Base-by-base conservation (phyloP, 1,140 invertebrate species). In the Acyrthosiphon pisum region DNA sequence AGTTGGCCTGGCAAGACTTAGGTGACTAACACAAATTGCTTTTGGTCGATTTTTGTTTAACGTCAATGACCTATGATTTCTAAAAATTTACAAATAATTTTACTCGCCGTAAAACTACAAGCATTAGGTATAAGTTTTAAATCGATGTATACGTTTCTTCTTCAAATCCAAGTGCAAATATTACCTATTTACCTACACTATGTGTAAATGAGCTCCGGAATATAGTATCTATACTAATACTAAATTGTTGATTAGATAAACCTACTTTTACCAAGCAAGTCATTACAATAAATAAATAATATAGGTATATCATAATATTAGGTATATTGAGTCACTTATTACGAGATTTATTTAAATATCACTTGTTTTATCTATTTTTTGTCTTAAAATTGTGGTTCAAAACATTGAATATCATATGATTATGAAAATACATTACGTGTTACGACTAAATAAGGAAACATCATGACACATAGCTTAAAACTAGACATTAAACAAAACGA, bases 401-500 rank as follows among this genome's bases (percentile, higher is more conserved):
- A 20, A 30, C 14, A 26, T 53, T 53, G 35, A 88, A 53, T 89
- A 76, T 56, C 9, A 26, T 41, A 22, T 41, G 26, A 56, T 89
- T 89, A 37, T 89, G 35, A 89, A 89, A 37, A 26, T 30, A 56
- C 50, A 89, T 89, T 37, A 89, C 46, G n/a, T 23, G 35, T 35
- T 56, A 37, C 20, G 37, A 89, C 9, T 56, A 56, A 89, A 89
- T 56, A 41, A 89, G 48, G 50, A 50, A 48, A 88, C n/a, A 88
- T 37, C 20, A 50, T 26, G 35, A 41, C 50, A 56, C 37, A 37
- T 89, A 53, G n/a, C 50, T 56, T 89, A 56, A 56, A 87, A 48
- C 86, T 89, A 56, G 88, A 89, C 50, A 89, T 23, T 89, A 89
- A 89, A 89, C 22, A 56, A 89, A 89, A 89, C 35, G 50, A 56